Percentiles rank a stretch among this genome's conserved stretches.
Conservation (phyloP, 35 echinoderm and acorn worm species). For the Chiridota heheva region DNA sequence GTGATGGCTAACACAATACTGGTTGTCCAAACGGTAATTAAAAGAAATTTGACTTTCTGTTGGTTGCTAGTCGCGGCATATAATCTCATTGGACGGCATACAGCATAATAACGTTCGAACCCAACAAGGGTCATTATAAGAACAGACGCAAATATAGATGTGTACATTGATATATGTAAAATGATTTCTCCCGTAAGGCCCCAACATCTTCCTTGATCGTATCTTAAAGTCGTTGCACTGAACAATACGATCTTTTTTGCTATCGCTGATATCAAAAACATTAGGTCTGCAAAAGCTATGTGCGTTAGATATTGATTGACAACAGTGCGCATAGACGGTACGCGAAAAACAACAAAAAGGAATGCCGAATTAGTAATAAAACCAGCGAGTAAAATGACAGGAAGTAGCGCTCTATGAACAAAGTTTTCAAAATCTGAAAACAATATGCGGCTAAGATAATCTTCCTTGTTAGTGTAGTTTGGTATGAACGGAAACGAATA, state of each 20-base stretch:
- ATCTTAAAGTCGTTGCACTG: constrained; percentile 29
- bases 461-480: no score
- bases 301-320: constrained; percentile 73
- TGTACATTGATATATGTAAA: constrained; percentile 36
- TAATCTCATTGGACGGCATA: constrained; percentile 71
- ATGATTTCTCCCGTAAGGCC: constrained; percentile 43
- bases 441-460: no score
- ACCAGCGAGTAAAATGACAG: constrained; percentile 62
- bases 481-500: no score
- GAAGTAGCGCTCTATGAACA: no score
- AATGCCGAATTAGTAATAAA: constrained; percentile 69
- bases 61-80: constrained; percentile 55
- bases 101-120: constrained; percentile 75
- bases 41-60: constrained; percentile 46
- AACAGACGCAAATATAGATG: constrained; percentile 70
- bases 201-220: constrained; percentile 10
- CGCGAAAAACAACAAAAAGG: constrained; percentile 65
- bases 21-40: constrained; percentile 44
- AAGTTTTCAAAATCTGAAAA: no score
- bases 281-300: constrained; percentile 71
- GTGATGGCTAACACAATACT: constrained; percentile 47
- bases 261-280: constrained; percentile 59
- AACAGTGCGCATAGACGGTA: constrained; percentile 73
- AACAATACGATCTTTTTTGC: constrained; percentile 58
- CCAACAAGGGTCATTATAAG: constrained; percentile 66